phyloP scores from a whole-genome alignment of 2,797 vertebrate genomes.

The Corythornis leucogaster region DNA sequence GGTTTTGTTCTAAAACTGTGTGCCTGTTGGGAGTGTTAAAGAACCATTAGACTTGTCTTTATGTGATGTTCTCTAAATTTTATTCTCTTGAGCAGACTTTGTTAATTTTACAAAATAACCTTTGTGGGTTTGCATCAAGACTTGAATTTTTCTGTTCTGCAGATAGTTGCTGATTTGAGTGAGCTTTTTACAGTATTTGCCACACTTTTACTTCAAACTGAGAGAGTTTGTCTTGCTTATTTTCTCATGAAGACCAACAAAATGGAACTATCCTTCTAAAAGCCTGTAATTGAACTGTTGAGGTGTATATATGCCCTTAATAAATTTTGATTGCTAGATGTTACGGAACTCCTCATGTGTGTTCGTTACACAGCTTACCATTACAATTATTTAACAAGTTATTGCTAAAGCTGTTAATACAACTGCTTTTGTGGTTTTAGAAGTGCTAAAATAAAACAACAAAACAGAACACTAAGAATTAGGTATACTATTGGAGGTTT shows the following conservation, averaged over 20 bases:
- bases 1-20: neutral
- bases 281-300: neutral
- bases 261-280: neutral
- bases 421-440: neutral
- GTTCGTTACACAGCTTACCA: neutral
- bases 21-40: neutral
- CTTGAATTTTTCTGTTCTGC: neutral
- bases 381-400: neutral
- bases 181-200: neutral
- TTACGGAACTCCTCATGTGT: neutral
- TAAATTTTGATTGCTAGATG: neutral
- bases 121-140: neutral
- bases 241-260: neutral
- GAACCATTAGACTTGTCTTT: neutral
- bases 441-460: neutral
- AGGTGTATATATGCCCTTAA: neutral
- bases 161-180: neutral
- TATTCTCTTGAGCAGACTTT: neutral
- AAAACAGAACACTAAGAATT: neutral
- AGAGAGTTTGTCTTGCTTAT: neutral
- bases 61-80: neutral
- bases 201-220: neutral
- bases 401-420: neutral
- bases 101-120: neutral
- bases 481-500: neutral